Evolutionary conservation across 2,113 vertebrate genomes (phyloP), one percentile per base, ranked within the genome.

Genomic region (Blennius ocellaris): DNA sequence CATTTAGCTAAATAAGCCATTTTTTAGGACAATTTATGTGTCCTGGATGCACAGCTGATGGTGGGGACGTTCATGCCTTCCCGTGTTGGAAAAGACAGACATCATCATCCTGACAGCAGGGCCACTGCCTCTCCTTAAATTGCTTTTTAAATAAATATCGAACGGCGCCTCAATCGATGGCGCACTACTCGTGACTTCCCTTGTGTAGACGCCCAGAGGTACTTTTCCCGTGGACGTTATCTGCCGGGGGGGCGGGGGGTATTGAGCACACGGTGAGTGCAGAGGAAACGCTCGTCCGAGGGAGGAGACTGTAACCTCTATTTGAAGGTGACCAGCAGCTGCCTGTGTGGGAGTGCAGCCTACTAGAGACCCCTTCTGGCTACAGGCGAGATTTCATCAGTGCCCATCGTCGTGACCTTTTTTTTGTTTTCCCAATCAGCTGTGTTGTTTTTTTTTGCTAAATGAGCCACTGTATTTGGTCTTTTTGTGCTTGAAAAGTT

Each of bases 251-350:
- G 11, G 50, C 59, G 10, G 15, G 78, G 65, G 49, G 11, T 73
- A 73, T 76, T 56, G 78, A 82, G 52, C 65, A 48, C 62, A 51
- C 10, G 67, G 49, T 77, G 74, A 86, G 76, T 56, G 78, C 67
- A 79, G 69, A 77, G 76, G 80, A 85, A 84, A 49, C 6, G 76
- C 82, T 67, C 5, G 47, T 80, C 51, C 52, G 57, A 65, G 76
- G 83, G 72, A 89, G 84, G 86, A 88, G 83, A 81, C 49, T 14
- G 63, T 90, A 85, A 90, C 90, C 92, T 92, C 83, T 87, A 75
- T 85, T 77, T 92, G 90, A 92, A 93, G 90, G 93, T 93, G 93
- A 92, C 87, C 89, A 82, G 64, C 45, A 57, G 61, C 60, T 6
- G 43, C 38, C 57, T 40, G 54, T 57, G 65, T 66, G 80, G 45